Conservation (phyloP, 2,888 invertebrate genomes). For the Penaeus monodon region DNA sequence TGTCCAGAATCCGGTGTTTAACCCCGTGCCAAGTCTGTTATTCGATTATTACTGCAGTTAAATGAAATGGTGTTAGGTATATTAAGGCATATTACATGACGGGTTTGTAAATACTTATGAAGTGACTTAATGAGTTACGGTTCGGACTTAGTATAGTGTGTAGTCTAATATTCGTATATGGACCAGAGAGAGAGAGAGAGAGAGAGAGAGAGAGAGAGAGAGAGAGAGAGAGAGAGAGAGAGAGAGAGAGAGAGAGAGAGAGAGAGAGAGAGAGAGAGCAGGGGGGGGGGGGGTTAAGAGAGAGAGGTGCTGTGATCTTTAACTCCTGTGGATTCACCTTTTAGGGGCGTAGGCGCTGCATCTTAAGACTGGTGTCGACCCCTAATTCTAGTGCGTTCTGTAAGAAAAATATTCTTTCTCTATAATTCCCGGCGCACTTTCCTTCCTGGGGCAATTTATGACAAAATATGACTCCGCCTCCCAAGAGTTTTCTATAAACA, state of each 20-base stretch:
- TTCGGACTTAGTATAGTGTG: too few species aligned
- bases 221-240: neutral
- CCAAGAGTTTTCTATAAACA: too few species aligned
- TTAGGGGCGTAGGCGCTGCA: too few species aligned
- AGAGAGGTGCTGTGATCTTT: neutral
- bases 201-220: slow-evolving; percentile 16
- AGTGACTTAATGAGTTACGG: neutral
- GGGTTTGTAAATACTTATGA: too few species aligned
- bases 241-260: neutral
- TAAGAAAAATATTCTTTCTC: too few species aligned
- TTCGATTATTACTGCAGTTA: neutral
- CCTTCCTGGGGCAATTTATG: too few species aligned
- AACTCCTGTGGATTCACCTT: too few species aligned
- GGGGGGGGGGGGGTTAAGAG: neutral
- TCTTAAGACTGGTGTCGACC: too few species aligned
- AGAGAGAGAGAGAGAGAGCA: neutral
- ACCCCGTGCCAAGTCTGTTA: neutral
- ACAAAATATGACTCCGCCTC: too few species aligned
- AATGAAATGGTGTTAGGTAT: neutral
- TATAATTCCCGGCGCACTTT: too few species aligned
- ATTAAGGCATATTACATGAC: neutral
- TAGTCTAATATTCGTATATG: neutral
- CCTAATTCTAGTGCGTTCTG: too few species aligned
- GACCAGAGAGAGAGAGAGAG: neutral
- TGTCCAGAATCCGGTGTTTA: too few species aligned